Conservation (phyloP, 1,140 invertebrate genomes). For the Bombus superbus region DNA sequence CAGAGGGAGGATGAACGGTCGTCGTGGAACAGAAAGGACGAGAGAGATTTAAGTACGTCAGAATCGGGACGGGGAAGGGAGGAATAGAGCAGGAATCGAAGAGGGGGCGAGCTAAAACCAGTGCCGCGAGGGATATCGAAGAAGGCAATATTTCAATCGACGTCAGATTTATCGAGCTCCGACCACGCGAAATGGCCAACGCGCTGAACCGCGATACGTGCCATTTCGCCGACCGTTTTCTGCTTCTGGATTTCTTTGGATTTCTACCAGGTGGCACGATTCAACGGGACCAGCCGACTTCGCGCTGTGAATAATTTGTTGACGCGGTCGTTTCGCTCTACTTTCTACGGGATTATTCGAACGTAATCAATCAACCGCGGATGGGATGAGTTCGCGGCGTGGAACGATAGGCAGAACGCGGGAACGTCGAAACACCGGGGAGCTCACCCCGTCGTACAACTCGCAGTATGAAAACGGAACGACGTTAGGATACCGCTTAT, state of each 20-base stretch:
- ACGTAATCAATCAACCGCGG: conserved; percentile 1
- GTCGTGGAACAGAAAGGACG: background rate
- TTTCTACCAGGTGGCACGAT: background rate
- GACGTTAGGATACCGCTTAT: background rate
- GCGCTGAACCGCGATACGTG: conserved; percentile 59
- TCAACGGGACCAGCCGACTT: background rate
- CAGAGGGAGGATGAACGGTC: background rate
- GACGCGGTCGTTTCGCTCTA: background rate
- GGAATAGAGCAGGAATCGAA: conserved; percentile 5
- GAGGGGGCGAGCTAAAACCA: conserved; percentile 53
- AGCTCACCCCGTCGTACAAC: no score
- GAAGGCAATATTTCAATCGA: conserved; percentile 70
- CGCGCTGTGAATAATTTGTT: background rate
- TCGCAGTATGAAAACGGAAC: background rate
- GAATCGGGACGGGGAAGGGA: background rate
- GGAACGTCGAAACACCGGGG: background rate
- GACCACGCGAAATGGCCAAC: conserved; percentile 65
- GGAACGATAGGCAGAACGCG: background rate
- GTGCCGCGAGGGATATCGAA: conserved; percentile 66
- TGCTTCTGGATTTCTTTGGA: conserved; percentile 25
- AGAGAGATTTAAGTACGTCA: background rate
- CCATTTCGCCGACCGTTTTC: conserved; percentile 60
- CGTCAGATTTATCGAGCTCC: conserved; percentile 67
- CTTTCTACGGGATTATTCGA: conserved; percentile 2
- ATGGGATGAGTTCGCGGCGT: background rate